Conservation (phyloP, 2,888 invertebrate species). For the Standfussiana lucernea region DNA sequence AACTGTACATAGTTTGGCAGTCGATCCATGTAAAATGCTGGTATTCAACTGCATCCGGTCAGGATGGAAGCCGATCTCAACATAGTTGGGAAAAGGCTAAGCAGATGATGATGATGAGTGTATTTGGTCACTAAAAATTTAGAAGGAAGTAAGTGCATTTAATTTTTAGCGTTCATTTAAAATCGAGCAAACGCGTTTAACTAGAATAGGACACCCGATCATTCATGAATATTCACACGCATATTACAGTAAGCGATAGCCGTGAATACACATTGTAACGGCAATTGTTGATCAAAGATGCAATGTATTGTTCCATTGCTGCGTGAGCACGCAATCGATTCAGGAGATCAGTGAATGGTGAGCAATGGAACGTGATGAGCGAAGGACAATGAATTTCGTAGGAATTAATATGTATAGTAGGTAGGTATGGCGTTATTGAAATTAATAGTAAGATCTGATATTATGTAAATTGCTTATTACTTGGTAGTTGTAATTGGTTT, state of each 20-base stretch:
- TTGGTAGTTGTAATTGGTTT: background rate
- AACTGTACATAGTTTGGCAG: no score
- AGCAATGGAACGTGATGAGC: conserved; percentile 25
- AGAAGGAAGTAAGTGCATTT: background rate
- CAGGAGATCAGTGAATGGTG: conserved; percentile 30
- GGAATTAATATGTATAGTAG: background rate
- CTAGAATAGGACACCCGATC: conserved; percentile 3
- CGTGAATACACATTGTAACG: conserved; percentile 35
- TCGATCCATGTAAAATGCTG: background rate
- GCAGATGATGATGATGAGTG: background rate
- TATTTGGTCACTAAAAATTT: background rate
- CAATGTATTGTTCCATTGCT: conserved; percentile 38
- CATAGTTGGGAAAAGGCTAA: background rate
- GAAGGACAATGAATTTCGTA: conserved; percentile 9
- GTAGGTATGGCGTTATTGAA: background rate
- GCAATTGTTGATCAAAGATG: conserved; percentile 51
- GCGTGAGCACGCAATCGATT: conserved; percentile 39
- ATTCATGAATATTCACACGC: conserved; percentile 63
- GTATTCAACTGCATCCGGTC: background rate
- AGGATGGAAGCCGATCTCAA: background rate
- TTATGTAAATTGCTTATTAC: background rate
- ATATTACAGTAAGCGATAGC: conserved; percentile 53
- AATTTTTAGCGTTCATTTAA: background rate
- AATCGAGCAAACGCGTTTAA: background rate
- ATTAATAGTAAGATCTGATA: conserved; percentile 24